A percentile compares a stretch with the other conserved stretches of the same genome.
phyloP scores from a whole-genome alignment of 2,797 vertebrate species.

The Danio jaintianensis region DNA sequence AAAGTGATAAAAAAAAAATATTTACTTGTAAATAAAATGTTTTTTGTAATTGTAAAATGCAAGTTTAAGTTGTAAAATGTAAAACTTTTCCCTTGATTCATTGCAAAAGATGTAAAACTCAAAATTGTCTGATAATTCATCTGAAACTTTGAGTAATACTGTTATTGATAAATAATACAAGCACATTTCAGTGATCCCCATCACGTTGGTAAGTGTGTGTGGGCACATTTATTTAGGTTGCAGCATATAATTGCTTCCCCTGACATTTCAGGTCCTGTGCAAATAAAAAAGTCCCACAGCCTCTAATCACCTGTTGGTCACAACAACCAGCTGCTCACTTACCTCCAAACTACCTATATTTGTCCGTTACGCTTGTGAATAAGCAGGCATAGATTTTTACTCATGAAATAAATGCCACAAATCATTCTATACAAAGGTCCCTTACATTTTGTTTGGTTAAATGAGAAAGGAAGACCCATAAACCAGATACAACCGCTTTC shows the following conservation, averaged over 20 bases:
- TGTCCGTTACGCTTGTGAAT: neutral
- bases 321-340: conserved; percentile 67
- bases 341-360: conserved; percentile 67
- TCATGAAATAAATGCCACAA: neutral
- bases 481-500: conserved; percentile 39
- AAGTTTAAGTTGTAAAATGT: too few species aligned
- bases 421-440: neutral
- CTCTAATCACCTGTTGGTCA: conserved; percentile 64
- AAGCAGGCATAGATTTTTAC: neutral
- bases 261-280: conserved; percentile 69
- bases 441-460: neutral
- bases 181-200: neutral
- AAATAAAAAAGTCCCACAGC: conserved; percentile 57
- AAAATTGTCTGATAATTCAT: neutral
- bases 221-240: neutral
- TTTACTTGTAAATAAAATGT: too few species aligned
- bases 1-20: neutral
- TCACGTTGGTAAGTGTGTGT: neutral
- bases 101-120: too few species aligned
- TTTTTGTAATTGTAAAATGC: too few species aligned
- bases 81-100: too few species aligned
- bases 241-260: conserved; percentile 45
- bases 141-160: neutral
- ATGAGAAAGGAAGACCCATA: neutral
- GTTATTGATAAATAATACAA: neutral